Conservation (phyloP, 2,113 vertebrate species). For the Ptychochromis oligacanthus region DNA sequence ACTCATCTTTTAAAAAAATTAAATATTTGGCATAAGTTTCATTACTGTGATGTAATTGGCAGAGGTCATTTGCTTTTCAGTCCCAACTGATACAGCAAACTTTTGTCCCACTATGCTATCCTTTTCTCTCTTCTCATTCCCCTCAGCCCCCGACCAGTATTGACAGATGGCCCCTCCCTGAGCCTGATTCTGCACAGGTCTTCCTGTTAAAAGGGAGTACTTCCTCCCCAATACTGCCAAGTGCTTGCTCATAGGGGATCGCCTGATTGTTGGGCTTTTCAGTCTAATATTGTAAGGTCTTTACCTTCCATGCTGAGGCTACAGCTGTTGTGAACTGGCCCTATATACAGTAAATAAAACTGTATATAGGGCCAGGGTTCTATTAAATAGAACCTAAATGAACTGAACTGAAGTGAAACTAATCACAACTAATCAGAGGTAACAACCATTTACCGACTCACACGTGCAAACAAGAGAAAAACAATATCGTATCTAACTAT, state of each 20-base stretch:
- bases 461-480: neutral
- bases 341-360: neutral
- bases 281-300: neutral
- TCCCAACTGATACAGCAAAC: neutral
- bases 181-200: neutral
- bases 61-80: neutral
- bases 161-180: neutral
- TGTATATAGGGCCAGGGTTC: too few species aligned
- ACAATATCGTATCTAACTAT: neutral
- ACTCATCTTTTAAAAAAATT: conserved; percentile 31
- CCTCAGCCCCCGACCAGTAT: too few species aligned
- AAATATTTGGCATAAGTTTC: conserved; percentile 19
- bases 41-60: neutral
- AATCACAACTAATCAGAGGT: too few species aligned
- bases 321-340: neutral
- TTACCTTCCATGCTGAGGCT: too few species aligned
- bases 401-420: neutral
- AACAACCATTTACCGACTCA: neutral
- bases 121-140: neutral
- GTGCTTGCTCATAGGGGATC: accelerated
- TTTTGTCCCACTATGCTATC: neutral
- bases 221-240: neutral
- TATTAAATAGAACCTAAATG: too few species aligned
- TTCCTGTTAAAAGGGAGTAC: neutral
- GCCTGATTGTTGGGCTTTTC: neutral